phyloP scores from a whole-genome alignment of 1,140 invertebrate genomes.

The Zaprionus inermis region DNA sequence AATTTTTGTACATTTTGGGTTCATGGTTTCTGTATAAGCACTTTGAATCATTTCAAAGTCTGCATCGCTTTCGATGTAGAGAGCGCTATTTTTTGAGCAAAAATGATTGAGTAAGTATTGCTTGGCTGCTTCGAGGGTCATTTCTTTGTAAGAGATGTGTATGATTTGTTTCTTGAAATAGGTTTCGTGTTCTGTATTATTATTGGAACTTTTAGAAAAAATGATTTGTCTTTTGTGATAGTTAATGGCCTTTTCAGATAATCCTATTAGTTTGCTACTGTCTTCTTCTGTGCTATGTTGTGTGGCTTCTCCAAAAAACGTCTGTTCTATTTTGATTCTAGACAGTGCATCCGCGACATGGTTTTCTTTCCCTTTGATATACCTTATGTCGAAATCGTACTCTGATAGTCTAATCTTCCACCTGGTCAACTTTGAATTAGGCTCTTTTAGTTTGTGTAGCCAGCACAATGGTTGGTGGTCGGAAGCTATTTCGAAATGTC shows the following conservation, averaged over 20 bases:
- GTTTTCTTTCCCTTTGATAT: conserved; percentile 22
- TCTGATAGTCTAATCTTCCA: conserved; percentile 21
- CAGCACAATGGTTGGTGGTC: conserved; percentile 15
- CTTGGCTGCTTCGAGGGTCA: background rate
- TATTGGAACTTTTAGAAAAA: no score
- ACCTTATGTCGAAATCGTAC: conserved; percentile 23
- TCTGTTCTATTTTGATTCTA: conserved; percentile 10
- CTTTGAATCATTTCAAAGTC: conserved; percentile 27
- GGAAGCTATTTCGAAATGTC: conserved; percentile 11
- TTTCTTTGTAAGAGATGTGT: no score
- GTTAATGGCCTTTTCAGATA: no score
- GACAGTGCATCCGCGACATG: background rate
- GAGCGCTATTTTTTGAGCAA: background rate
- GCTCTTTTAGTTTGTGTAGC: conserved; percentile 24
- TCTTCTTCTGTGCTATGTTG: conserved; percentile 11
- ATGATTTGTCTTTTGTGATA: no score
- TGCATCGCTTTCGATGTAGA: background rate
- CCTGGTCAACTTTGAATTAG: conserved; percentile 17
- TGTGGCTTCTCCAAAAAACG: background rate
- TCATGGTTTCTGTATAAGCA: conserved; percentile 3
- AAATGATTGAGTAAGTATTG: conserved; percentile 1
- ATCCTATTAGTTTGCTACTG: no score
- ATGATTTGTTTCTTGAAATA: no score
- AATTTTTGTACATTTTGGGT: conserved; percentile 24
- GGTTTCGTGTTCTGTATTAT: no score